Base-by-base conservation (phyloP, 1,140 invertebrate genomes). In the Hestina assimilis region DNA sequence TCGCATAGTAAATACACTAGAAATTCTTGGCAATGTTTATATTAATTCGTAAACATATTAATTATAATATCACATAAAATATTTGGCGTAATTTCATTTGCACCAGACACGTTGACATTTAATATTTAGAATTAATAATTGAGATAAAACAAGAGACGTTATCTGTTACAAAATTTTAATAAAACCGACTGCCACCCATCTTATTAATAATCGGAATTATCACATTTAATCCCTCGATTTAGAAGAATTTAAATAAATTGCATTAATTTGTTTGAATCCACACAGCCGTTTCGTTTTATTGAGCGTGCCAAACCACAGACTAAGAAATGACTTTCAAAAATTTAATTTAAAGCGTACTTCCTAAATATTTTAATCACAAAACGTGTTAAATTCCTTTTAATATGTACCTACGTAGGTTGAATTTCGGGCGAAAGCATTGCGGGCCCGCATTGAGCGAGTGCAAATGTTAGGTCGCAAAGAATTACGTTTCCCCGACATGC, bases 381-480 rank as follows among this genome's bases (percentile, higher is more conserved):
- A 38, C 33, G 17, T 14, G 33, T 38, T 38, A 2, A 19, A 19
- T 38, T 38, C 8, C 4, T 6, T 2, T 38, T 17, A 5, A 38
- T 38, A 17, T 19, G 5, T 7, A 11, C 28, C 5, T 33, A 4
- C 14, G 15, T 14, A 35, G 31, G 33, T 38, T 17, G 14, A 8
- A 19, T 38, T 38, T 38, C 33, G n/a, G 52, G 29, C 41, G 28
- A 53, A 47, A 59, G 57, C 57, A 35, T 42, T 17, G 21, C 42
- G 24, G 17, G 31, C 45, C 24, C 45, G 45, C 29, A 45, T 33
- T 41, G 29, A 59, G 14, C 43, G 33, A 24, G 19, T 20, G 42
- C 6, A 52, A 46, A 59, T 20, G 57, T 59, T 46, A 29, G 48
- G 33, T 53, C 48, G 29, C 35, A 51, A 45, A 46, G 35, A 56